Base-by-base conservation (phyloP, 2,888 invertebrate genomes). In the Chloroclysta siterata region DNA sequence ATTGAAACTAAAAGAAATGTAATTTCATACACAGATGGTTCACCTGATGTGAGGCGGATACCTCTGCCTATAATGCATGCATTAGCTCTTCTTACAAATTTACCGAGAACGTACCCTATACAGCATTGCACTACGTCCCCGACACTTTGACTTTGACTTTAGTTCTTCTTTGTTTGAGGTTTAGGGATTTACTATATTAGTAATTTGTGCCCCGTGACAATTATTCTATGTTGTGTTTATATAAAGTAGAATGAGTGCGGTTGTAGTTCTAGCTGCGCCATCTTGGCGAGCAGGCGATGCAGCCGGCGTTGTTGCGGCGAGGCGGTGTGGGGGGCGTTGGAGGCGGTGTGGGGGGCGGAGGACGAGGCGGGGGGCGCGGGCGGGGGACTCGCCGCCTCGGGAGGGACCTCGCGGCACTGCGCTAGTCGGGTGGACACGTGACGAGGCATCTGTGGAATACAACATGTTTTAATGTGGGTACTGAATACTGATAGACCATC, bases 211-310 rank as follows among this genome's bases (percentile, higher is more conserved):
- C 22, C 22, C 22, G 22, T 22, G 22, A 22, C 22, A 22, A 22
- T 22, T n/a, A n/a, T n/a, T n/a, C n/a, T n/a, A 33, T 33, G 33
- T 33, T 8, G 33, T 33, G n/a, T 22, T 42, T 85, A 91, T 54
- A 90, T 90, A 62, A 89, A 89, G 74, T 91, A 91, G 78, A 91
- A 91, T 50, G 84, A 86, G 60, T 88, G 88, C 29, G 91, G 91
- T 63, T 93, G 93, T 63, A 93, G 73, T 59, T 99, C 99, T 59
- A 99, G 97, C 92, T 99, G 99, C 5, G 98, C 98, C 96, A 99
- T 98, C 94, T 99, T 99, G 84, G 99, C 98, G 84, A 99, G 98
- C 66, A 99, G 94, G 54, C 98, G 94, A 87, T 98, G 98, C 60
- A 99, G 53, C 50, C 65, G 15, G 46, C 63, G 44, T 58, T 55